Evolutionary conservation across 2,113 vertebrate genomes (phyloP).

Genomic region (Tachycineta bicolor): DNA sequence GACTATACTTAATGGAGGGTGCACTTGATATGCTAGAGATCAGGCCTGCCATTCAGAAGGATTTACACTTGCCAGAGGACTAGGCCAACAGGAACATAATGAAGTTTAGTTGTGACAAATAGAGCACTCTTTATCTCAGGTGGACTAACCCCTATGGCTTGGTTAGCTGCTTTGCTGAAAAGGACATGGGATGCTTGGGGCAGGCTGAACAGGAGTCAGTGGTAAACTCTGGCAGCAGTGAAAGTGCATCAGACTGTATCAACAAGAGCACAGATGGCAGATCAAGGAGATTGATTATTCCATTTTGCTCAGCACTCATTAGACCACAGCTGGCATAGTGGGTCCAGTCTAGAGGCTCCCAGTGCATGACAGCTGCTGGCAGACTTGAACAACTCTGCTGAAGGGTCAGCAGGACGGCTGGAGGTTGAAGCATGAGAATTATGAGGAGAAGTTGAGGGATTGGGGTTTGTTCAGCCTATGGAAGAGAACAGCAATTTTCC

Average conservation of each 20-base stretch:
- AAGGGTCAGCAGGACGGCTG: not conserved
- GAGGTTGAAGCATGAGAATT: not conserved
- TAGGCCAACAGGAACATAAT: not conserved
- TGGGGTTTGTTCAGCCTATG: not conserved
- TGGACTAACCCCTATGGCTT: not conserved
- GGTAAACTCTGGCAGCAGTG: not conserved
- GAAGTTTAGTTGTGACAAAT: not conserved
- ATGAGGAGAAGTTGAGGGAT: not conserved
- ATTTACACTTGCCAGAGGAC: not conserved
- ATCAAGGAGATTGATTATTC: not conserved
- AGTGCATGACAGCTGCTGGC: not conserved
- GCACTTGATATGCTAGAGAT: not conserved
- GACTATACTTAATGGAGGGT: not conserved
- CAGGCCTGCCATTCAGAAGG: not conserved
- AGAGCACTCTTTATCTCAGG: not conserved
- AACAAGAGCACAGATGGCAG: not conserved
- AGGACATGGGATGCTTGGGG: not conserved
- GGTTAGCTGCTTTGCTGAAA: not conserved
- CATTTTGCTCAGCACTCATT: not conserved
- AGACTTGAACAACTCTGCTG: not conserved
- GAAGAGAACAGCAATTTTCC: not conserved
- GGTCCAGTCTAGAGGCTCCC: not conserved
- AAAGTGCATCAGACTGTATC: not conserved
- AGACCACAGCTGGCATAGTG: not conserved
- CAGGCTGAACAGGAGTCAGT: not conserved